Conservation (phyloP, 1,140 invertebrate genomes). For the Antheraea mylitta region DNA sequence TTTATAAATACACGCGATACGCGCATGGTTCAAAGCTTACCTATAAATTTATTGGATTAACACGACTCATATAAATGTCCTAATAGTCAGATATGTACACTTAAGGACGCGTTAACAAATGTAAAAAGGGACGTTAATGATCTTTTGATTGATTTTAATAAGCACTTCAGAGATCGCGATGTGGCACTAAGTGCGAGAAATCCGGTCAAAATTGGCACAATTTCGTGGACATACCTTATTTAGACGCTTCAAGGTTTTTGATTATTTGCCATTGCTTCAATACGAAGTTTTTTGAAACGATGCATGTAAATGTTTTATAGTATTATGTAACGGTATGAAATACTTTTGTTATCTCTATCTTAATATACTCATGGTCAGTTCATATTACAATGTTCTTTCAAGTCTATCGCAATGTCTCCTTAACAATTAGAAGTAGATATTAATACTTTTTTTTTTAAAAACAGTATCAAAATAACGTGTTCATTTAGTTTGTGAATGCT, state of each 20-base stretch:
- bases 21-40: neutral
- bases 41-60: neutral
- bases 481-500: too few species aligned
- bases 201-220: neutral
- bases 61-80: neutral
- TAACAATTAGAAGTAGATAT: too few species aligned
- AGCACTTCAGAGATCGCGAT: neutral
- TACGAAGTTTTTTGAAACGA: neutral
- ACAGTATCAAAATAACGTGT: too few species aligned
- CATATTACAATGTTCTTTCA: too few species aligned
- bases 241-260: neutral
- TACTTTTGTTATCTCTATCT: too few species aligned
- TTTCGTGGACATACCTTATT: neutral
- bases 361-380: too few species aligned
- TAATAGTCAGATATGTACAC: neutral
- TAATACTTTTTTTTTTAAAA: too few species aligned
- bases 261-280: too few species aligned
- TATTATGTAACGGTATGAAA: too few species aligned
- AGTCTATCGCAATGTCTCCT: too few species aligned
- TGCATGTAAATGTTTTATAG: too few species aligned
- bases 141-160: neutral
- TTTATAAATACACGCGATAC: neutral
- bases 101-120: neutral
- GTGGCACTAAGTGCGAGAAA: neutral
- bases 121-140: neutral